Evolutionary conservation across 1,140 invertebrate genomes (phyloP).

Genomic region (Mylabris phalerata): DNA sequence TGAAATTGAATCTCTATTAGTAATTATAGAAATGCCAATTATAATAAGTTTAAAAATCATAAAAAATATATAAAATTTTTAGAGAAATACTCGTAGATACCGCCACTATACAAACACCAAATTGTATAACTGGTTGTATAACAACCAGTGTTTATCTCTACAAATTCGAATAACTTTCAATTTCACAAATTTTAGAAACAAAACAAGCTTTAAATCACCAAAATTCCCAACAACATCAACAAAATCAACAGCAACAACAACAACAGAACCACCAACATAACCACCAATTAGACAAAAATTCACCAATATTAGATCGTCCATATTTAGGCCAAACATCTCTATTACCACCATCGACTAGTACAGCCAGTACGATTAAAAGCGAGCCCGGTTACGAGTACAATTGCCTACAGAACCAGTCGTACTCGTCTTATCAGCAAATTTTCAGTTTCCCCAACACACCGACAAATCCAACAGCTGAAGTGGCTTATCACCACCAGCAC

Average conservation of each 20-base stretch:
- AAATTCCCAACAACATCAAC: slow-evolving; percentile 18
- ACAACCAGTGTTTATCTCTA: too few relatives aligned
- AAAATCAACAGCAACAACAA: slow-evolving; percentile 16
- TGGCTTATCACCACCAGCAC: slow-evolving; percentile 67
- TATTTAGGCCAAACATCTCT: slow-evolving; percentile 48
- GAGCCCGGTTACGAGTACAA: slow-evolving; percentile 41
- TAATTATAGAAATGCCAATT: too few relatives aligned
- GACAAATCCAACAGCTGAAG: slow-evolving; percentile 32
- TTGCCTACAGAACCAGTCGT: slow-evolving; percentile 39
- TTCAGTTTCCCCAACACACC: slow-evolving; percentile 35
- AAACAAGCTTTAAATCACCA: slow-evolving; percentile 35
- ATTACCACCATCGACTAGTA: slow-evolving; percentile 20
- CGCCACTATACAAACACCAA: too few relatives aligned
- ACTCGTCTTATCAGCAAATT: slow-evolving; percentile 39
- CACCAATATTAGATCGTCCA: slow-evolving; percentile 35
- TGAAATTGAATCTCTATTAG: too few relatives aligned
- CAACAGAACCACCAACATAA: slow-evolving; percentile 21
- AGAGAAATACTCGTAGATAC: too few relatives aligned
- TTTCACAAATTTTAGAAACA: slow-evolving; percentile 30
- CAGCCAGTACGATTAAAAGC: slow-evolving; percentile 17
- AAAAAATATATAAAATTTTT: too few relatives aligned
- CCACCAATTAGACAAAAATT: slow-evolving; percentile 27
- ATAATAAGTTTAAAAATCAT: too few relatives aligned
- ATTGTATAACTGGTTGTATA: too few relatives aligned
- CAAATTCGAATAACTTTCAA: too few relatives aligned